These are phyloP conservation scores for Girardinichthys multiradiatus DNA, from an alignment of 2,113 vertebrate genomes.

Conservation along the genomic window DNA sequence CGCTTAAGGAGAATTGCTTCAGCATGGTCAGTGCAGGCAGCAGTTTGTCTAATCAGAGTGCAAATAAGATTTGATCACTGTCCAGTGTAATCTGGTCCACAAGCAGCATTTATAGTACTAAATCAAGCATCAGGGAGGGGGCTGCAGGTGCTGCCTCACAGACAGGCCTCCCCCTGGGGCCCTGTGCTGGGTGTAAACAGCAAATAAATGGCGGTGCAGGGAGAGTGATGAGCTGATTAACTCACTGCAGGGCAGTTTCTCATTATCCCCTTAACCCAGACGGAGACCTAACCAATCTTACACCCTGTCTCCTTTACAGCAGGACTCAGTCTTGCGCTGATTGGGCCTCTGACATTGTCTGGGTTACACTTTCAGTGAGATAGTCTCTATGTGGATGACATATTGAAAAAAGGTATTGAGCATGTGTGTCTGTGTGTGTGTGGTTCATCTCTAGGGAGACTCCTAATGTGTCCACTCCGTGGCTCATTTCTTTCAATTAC, in stretches of 20 bases:
- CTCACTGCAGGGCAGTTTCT: conserved; percentile 93
- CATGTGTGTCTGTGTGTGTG: conserved; percentile 46
- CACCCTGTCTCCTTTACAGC: conserved; percentile 67
- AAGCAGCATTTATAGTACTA: conserved; percentile 89
- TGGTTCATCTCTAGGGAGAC: conserved; percentile 68
- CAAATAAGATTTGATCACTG: conserved; percentile 99
- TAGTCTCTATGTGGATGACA: conserved; percentile 56
- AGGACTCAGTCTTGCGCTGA: conserved; percentile 47
- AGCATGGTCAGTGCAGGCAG: conserved; percentile 90
- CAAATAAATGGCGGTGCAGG: conserved; percentile 91
- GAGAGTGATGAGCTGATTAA: conserved; percentile 86
- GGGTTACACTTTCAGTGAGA: conserved; percentile 57
- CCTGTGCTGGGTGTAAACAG: conserved; percentile 90
- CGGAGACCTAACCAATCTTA: conserved; percentile 63
- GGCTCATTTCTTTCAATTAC: conserved; percentile 88
- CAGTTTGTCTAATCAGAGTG: conserved; percentile 97
- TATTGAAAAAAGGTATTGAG: conserved; percentile 15
- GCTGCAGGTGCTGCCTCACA: conserved; percentile 89
- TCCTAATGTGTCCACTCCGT: conserved; percentile 80
- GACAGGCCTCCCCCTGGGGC: conserved; percentile 90
- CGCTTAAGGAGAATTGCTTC: conserved; percentile 92
- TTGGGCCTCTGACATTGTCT: conserved; percentile 53
- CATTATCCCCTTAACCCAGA: conserved; percentile 88
- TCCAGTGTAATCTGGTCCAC: conserved; percentile 95
- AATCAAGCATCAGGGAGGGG: conserved; percentile 86